Percentiles rank a stretch among this genome's conserved stretches.
Conservation (phyloP, 2,797 vertebrate species). For the Aulostomus chinensis region DNA sequence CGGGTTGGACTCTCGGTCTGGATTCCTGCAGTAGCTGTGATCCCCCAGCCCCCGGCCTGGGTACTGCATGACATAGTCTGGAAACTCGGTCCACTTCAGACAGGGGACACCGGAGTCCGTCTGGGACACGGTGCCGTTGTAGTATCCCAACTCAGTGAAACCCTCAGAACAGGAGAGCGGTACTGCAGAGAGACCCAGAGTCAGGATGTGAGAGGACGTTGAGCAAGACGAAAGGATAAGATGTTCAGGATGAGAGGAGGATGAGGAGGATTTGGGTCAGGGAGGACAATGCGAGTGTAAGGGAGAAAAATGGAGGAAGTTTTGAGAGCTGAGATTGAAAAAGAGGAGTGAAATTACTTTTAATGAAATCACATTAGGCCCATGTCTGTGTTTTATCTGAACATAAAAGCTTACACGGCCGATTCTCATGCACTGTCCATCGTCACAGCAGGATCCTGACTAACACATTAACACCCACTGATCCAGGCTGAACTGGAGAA, state of each 20-base stretch:
- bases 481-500: conserved; percentile 21
- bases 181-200: conserved; percentile 50
- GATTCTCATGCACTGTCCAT: conserved; percentile 12
- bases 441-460: conserved; percentile 24
- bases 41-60: conserved; percentile 87
- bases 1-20: conserved; percentile 84
- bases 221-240: conserved; percentile 33
- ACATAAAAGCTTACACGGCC: conserved; percentile 50
- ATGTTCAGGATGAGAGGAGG: conserved; percentile 32
- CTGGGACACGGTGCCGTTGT: conserved; percentile 87
- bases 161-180: conserved; percentile 84
- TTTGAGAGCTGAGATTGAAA: conserved; percentile 13
- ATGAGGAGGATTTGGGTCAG: conserved; percentile 35
- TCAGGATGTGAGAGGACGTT: neutral
- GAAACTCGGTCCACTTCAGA: conserved; percentile 89
- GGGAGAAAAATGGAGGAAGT: conserved; percentile 8
- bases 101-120: conserved; percentile 85
- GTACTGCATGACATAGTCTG: conserved; percentile 91
- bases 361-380: conserved; percentile 48
- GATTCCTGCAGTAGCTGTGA: conserved; percentile 92
- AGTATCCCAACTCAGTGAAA: conserved; percentile 85
- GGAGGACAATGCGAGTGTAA: conserved; percentile 31
- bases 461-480: conserved; percentile 38
- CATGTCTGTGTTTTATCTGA: conserved; percentile 44
- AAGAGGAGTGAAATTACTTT: conserved; percentile 20